Percentiles rank a stretch among this genome's conserved stretches.
Conservation (phyloP, 2,888 invertebrate species). For the Frankliniella fusca region DNA sequence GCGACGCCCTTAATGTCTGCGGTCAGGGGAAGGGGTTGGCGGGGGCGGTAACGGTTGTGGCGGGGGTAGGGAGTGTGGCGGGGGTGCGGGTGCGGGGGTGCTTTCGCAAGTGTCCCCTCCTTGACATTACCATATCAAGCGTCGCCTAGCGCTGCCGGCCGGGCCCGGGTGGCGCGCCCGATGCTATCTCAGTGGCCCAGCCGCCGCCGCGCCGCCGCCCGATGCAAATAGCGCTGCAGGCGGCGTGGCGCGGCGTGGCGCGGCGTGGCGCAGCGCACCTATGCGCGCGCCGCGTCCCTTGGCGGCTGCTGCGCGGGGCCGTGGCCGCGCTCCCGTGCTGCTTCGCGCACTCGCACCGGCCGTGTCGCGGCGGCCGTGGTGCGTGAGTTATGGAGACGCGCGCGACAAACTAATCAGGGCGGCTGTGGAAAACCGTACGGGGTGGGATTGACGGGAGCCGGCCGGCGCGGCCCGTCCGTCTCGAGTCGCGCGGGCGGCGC, state of each 20-base stretch:
- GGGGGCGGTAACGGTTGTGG: no score
- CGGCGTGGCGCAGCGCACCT: not conserved
- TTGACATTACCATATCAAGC: conserved; percentile 17
- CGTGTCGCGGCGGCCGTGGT: no score
- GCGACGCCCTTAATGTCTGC: no score
- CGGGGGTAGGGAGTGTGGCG: not conserved
- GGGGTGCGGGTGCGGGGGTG: not conserved
- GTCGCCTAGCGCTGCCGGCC: conserved; percentile 4
- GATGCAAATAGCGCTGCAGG: not conserved
- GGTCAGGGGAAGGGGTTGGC: no score
- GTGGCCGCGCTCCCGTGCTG: no score
- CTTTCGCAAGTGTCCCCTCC: conserved; percentile 23
- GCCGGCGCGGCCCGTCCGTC: not conserved
- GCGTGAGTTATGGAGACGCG: no score
- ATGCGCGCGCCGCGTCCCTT: not conserved
- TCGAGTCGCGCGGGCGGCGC: not conserved
- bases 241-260: not conserved
- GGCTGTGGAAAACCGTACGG: not conserved
- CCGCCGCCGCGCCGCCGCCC: not conserved
- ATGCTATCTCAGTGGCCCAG: not conserved
- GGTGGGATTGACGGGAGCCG: not conserved
- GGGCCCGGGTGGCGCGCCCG: not conserved
- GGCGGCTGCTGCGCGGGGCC: no score
- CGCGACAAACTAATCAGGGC: not conserved
- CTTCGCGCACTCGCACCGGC: no score